phyloP scores from a whole-genome alignment of 2,888 invertebrate genomes.

The Ypsolopha sequella region DNA sequence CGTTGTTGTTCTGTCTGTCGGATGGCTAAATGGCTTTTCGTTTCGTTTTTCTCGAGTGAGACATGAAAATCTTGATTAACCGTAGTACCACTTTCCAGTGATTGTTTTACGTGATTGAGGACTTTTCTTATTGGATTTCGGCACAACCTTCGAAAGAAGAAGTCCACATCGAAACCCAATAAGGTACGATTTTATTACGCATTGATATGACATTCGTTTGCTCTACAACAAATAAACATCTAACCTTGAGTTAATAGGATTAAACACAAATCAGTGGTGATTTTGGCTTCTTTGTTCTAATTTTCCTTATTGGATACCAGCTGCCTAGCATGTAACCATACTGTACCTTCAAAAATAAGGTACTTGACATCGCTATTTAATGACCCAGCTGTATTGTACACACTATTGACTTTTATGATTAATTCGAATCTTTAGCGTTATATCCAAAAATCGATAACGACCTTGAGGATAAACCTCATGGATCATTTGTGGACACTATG shows the following conservation, averaged over 20 bases:
- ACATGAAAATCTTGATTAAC: slow-evolving; percentile 39
- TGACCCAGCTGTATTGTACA: no score
- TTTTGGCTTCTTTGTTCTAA: slow-evolving; percentile 39
- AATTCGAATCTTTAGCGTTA: no score
- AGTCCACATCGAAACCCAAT: slow-evolving; percentile 13
- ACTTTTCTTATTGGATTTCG: slow-evolving; percentile 32
- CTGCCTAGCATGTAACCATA: no score
- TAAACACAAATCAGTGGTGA: slow-evolving; percentile 20
- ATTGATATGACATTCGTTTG: slow-evolving; percentile 43
- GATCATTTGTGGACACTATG: no score
- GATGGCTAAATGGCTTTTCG: slow-evolving; percentile 32
- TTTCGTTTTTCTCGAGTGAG: slow-evolving; percentile 37
- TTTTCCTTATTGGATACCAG: not conserved
- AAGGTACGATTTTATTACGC: slow-evolving; percentile 53
- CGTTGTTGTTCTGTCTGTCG: slow-evolving; percentile 42
- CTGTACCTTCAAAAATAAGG: no score
- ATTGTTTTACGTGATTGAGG: slow-evolving; percentile 27
- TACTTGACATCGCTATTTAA: no score
- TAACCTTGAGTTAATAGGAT: slow-evolving; percentile 50
- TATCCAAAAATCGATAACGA: no score
- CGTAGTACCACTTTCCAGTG: slow-evolving; percentile 28
- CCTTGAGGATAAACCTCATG: no score
- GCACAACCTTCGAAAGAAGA: slow-evolving; percentile 16
- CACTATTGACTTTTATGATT: no score
- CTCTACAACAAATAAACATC: not conserved